phyloP scores from a whole-genome alignment of 2,113 vertebrate species.

The Tenrec ecaudatus region DNA sequence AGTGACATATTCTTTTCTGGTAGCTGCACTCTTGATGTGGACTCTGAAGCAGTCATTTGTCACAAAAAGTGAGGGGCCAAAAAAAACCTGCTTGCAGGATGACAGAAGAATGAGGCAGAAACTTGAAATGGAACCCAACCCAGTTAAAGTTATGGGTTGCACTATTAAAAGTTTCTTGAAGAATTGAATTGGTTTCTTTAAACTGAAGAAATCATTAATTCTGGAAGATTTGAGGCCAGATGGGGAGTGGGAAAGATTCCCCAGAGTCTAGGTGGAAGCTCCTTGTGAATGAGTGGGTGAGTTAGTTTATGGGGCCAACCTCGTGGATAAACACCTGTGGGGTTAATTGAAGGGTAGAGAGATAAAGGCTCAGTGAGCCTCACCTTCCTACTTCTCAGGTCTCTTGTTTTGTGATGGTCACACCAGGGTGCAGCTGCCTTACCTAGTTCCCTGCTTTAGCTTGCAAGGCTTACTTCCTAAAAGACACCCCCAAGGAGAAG shows the following conservation, averaged over 20 bases:
- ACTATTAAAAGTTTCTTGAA: background rate
- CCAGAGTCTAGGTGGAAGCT: background rate
- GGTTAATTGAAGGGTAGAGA: too few species aligned
- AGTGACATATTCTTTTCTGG: background rate
- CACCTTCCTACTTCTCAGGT: too few species aligned
- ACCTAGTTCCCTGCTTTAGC: too few species aligned
- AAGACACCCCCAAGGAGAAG: too few species aligned
- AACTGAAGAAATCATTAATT: background rate
- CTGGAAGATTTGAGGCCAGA: background rate
- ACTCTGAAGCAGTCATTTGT: background rate
- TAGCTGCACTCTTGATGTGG: background rate
- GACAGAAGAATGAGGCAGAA: background rate
- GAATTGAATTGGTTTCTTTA: background rate
- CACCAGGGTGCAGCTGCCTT: too few species aligned
- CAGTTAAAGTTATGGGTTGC: background rate
- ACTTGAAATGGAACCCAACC: background rate
- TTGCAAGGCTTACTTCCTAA: too few species aligned
- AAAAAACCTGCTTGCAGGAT: background rate
- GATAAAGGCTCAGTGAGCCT: too few species aligned
- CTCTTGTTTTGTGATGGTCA: too few species aligned
- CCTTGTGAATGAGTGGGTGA: too few species aligned
- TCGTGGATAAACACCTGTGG: too few species aligned
- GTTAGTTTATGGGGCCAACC: too few species aligned
- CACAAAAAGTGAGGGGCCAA: background rate
- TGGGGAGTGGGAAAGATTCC: background rate